Evolutionary conservation across 1,140 invertebrate genomes (phyloP).

Genomic region (Drosophila gunungcola): DNA sequence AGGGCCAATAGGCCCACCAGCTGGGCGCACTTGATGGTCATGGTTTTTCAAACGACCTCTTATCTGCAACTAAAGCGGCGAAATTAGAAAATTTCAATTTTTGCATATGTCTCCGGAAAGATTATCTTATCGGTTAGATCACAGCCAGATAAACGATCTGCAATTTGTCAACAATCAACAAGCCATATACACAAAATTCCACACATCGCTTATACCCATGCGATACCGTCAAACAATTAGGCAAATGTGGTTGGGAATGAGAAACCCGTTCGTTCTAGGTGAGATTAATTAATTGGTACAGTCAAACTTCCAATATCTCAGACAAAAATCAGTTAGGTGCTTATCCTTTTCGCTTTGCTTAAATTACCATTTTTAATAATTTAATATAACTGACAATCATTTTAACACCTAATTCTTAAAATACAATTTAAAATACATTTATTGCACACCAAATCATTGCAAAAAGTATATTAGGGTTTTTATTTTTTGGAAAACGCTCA

Average conservation of each 20-base stretch:
- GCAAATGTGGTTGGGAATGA: constrained; percentile 14
- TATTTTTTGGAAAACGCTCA: too few relatives aligned
- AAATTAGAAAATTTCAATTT: not conserved
- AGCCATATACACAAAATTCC: constrained; percentile 8
- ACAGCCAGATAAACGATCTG: constrained; percentile 41
- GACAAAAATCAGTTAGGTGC: too few relatives aligned
- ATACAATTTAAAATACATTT: too few relatives aligned
- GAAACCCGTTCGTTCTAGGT: constrained; percentile 20
- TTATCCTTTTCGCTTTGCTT: too few relatives aligned
- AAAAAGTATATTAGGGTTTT: too few relatives aligned
- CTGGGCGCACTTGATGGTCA: constrained; percentile 49
- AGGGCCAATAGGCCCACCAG: constrained; percentile 41
- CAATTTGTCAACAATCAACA: constrained; percentile 65
- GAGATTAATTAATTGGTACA: constrained; percentile 38
- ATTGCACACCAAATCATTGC: too few relatives aligned
- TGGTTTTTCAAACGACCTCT: constrained; percentile 21
- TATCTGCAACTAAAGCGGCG: constrained; percentile 11
- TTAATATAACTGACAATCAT: too few relatives aligned
- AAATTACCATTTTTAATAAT: too few relatives aligned
- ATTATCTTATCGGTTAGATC: constrained; percentile 10
- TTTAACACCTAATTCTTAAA: too few relatives aligned
- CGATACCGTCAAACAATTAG: constrained; percentile 24
- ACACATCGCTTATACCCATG: constrained; percentile 44
- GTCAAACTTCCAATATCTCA: too few relatives aligned
- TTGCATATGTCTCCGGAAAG: not conserved